Conservation (phyloP, 23 tunicate species). For the Corella eumyota region DNA sequence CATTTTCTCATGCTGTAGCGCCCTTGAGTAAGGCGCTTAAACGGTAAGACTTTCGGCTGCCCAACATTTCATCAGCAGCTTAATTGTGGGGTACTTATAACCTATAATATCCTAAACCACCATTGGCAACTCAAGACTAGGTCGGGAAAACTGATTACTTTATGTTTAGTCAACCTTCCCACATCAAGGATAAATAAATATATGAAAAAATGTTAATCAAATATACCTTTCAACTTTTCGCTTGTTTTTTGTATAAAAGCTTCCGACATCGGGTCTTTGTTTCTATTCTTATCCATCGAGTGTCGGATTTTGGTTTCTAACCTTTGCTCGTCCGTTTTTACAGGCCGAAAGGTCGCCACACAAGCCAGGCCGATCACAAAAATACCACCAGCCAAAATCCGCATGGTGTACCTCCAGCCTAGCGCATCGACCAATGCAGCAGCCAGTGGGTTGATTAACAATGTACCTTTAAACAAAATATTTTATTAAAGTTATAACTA, state of each 20-base stretch:
- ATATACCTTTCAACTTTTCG: neutral
- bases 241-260: neutral
- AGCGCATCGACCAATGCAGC: constrained; percentile 13
- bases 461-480: constrained; percentile 25
- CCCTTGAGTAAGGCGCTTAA: too few relatives aligned
- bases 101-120: too few relatives aligned
- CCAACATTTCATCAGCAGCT: too few relatives aligned
- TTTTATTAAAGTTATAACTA: neutral
- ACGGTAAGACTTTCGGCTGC: too few relatives aligned
- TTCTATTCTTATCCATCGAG: neutral
- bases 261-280: neutral
- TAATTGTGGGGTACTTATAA: too few relatives aligned
- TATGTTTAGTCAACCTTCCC: too few relatives aligned
- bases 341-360: constrained; percentile 54
- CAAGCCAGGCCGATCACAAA: constrained; percentile 60
- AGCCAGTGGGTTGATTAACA: constrained; percentile 53
- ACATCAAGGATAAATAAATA: too few relatives aligned
- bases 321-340: constrained; percentile 63
- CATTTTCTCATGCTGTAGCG: too few relatives aligned
- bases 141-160: too few relatives aligned
- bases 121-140: too few relatives aligned
- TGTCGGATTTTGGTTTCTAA: constrained; percentile 32
- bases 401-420: constrained; percentile 66
- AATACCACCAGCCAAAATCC: constrained; percentile 33
- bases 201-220: too few relatives aligned